Percentiles rank a stretch among this genome's conserved stretches.
These are phyloP conservation scores for human DNA, from an alignment of 2,113 vertebrate species.

Conservation along the genomic window DNA sequence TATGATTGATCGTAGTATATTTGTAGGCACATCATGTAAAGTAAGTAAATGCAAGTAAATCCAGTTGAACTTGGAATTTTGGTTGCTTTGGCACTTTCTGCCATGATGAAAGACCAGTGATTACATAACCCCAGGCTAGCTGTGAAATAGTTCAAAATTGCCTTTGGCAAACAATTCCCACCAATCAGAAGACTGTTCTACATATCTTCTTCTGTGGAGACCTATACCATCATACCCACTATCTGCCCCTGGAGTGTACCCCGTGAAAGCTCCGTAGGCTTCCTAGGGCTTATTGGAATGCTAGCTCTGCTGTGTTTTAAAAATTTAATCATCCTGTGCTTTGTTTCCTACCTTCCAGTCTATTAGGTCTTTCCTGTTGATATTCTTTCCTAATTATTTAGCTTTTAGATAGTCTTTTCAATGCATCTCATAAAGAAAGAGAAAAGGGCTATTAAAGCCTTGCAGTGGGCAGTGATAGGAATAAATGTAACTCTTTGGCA, in stretches of 20 bases:
- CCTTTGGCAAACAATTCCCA: not conserved
- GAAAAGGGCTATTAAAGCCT: not conserved
- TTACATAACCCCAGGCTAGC: not conserved
- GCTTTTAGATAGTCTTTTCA: not conserved
- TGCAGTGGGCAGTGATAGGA: rapidly evolving
- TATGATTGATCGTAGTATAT: rapidly evolving
- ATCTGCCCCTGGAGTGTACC: too few species aligned
- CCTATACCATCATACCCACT: rapidly evolving
- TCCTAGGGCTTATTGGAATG: not conserved
- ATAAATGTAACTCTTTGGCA: not conserved
- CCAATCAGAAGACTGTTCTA: not conserved
- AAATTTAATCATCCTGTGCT: not conserved
- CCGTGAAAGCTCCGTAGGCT: rapidly evolving
- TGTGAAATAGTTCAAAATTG: too few species aligned
- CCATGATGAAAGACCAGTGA: not conserved
- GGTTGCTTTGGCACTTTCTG: not conserved
- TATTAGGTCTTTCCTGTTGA: not conserved
- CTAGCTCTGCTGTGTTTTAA: not conserved
- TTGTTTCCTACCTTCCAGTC: not conserved
- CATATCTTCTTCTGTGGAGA: not conserved
- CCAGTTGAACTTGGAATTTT: not conserved
- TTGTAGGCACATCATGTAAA: rapidly evolving
- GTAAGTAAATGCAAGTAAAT: too few species aligned
- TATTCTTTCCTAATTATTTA: not conserved
- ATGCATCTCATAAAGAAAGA: not conserved